A percentile compares a stretch with the other conserved stretches of the same genome.
Evolutionary conservation across 2,113 vertebrate species (phyloP).

Genomic region (Microcebus murinus): DNA sequence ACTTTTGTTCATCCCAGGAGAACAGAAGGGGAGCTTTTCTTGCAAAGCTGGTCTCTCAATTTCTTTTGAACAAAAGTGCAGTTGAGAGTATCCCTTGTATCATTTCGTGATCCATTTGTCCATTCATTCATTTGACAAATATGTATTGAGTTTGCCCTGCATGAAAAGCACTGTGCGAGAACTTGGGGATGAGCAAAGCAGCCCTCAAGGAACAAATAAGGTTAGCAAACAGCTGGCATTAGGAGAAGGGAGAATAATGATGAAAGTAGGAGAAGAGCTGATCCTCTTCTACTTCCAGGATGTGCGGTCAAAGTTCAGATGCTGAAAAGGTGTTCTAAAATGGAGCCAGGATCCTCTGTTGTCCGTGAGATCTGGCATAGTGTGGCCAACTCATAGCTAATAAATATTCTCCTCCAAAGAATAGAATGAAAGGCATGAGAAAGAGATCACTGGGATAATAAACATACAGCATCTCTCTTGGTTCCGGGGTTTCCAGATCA

Average conservation of each 20-base stretch:
- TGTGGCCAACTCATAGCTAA: background rate
- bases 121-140: background rate
- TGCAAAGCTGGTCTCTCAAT: background rate
- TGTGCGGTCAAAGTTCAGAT: background rate
- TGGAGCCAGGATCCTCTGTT: background rate
- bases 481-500: background rate
- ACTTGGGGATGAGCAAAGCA: background rate
- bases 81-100: background rate
- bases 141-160: background rate
- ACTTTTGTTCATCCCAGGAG: background rate
- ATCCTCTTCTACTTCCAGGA: background rate
- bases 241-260: background rate
- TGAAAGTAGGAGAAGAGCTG: background rate
- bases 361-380: background rate
- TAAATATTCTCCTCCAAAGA: background rate
- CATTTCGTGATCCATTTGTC: background rate
- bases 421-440: background rate
- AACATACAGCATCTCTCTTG: background rate
- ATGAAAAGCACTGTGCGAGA: background rate
- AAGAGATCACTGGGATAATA: background rate
- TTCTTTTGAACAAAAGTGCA: conserved; percentile 26
- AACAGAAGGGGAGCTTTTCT: background rate
- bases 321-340: background rate
- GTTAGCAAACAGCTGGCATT: background rate
- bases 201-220: background rate